Conservation (phyloP, 2,888 invertebrate genomes). For the Stenolophus ochropezus region DNA sequence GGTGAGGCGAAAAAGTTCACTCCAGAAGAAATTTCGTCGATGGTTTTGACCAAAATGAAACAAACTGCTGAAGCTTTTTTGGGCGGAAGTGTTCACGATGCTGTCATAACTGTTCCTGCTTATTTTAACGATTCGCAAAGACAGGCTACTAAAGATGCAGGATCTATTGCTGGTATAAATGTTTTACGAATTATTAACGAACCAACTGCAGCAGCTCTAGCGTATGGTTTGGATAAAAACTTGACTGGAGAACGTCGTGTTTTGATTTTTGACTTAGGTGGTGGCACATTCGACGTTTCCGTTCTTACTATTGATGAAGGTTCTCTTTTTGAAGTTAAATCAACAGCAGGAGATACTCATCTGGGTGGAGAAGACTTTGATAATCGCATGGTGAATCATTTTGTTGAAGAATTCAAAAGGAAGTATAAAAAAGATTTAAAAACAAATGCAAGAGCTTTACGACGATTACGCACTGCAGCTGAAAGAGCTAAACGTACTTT, state of each 20-base stretch:
- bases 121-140: conserved; percentile 82
- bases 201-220: conserved; percentile 85
- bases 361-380: conserved; percentile 84
- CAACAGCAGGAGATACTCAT: conserved; percentile 91
- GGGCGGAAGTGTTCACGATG: conserved; percentile 80
- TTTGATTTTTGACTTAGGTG: conserved; percentile 80
- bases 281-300: conserved; percentile 87
- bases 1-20: conserved; percentile 79
- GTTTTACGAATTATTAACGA: conserved; percentile 89
- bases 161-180: conserved; percentile 82
- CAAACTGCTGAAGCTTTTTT: conserved; percentile 85
- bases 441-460: conserved; percentile 72
- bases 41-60: conserved; percentile 79
- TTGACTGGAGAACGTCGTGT: conserved; percentile 79
- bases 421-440: conserved; percentile 74
- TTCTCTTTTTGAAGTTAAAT: conserved; percentile 84
- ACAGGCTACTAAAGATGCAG: conserved; percentile 90
- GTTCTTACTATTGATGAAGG: conserved; percentile 88
- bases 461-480: conserved; percentile 74
- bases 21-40: conserved; percentile 83
- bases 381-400: conserved; percentile 76
- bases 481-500: conserved; percentile 75
- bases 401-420: conserved; percentile 77
- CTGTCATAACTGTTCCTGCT: conserved; percentile 88
- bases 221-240: conserved; percentile 83